Evolutionary conservation across 2,888 invertebrate species (phyloP).

Genomic region (Rhingia rostrata): DNA sequence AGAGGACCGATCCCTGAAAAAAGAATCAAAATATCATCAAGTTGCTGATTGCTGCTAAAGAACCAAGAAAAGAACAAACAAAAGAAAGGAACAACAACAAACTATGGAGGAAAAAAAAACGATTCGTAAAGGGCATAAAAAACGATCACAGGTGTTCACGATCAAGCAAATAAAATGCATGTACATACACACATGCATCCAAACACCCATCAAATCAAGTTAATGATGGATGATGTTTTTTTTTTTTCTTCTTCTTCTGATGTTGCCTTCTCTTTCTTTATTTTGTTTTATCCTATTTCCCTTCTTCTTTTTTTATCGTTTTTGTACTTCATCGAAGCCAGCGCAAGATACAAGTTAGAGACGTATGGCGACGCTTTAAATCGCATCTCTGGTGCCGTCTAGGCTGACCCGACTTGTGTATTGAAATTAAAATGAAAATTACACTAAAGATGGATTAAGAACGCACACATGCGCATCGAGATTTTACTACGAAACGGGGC

Average conservation of each 20-base stretch:
- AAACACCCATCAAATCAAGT: slow-evolving; percentile 75
- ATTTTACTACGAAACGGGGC: neutral
- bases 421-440: slow-evolving; percentile 71
- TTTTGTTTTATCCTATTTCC: slow-evolving; percentile 31
- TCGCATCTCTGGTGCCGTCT: slow-evolving; percentile 75
- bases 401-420: slow-evolving; percentile 72
- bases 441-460: slow-evolving; percentile 57
- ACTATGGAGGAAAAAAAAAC: slow-evolving; percentile 36
- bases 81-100: slow-evolving; percentile 59
- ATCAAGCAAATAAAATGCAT: slow-evolving; percentile 75
- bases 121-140: slow-evolving; percentile 75
- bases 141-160: slow-evolving; percentile 77
- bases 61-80: slow-evolving; percentile 72
- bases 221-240: slow-evolving; percentile 67
- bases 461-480: neutral
- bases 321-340: neutral
- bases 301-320: neutral
- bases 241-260: slow-evolving; percentile 10
- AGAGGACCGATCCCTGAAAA: neutral
- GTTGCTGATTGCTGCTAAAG: slow-evolving; percentile 69
- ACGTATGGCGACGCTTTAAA: slow-evolving; percentile 73
- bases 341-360: slow-evolving; percentile 50
- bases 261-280: slow-evolving; percentile 3
- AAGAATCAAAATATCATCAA: slow-evolving; percentile 70
- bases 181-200: slow-evolving; percentile 51